These are phyloP conservation scores for Cephus runcator DNA, from an alignment of 2,888 invertebrate species.

Conservation along the genomic window DNA sequence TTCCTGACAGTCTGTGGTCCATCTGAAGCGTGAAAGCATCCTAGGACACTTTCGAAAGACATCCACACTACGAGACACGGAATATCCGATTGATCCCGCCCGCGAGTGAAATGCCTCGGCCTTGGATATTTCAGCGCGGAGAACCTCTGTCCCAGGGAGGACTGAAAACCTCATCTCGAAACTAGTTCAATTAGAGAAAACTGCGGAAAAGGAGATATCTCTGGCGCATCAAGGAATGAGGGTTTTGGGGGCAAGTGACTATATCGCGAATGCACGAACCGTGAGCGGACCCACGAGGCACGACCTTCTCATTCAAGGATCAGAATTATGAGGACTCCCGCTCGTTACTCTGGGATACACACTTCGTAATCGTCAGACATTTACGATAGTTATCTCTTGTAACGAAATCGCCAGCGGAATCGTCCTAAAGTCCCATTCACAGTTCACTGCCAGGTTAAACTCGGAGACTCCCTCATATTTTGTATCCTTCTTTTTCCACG, in stretches of 20 bases:
- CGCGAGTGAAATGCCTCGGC: neutral
- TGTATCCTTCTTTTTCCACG: neutral
- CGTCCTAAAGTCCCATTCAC: neutral
- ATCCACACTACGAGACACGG: neutral
- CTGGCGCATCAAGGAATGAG: conserved; percentile 55
- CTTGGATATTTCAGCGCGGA: neutral
- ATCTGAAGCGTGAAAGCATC: neutral
- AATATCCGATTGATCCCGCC: neutral
- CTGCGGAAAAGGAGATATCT: conserved; percentile 57
- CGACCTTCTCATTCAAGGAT: neutral
- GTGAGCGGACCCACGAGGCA: neutral
- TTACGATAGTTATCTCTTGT: neutral
- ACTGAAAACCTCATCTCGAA: conserved; percentile 41
- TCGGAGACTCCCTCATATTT: neutral
- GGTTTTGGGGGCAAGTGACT: conserved; percentile 55
- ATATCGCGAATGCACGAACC: conserved; percentile 27
- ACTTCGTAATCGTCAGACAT: neutral
- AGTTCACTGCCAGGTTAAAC: neutral
- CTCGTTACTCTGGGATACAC: neutral
- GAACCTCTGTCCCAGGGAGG: neutral
- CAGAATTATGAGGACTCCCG: neutral
- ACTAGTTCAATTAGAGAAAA: conserved; percentile 61
- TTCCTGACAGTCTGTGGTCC: neutral
- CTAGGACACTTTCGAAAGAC: neutral
- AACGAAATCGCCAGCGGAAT: neutral